Evolutionary conservation across 1,140 invertebrate species (phyloP), one percentile per base, ranked within the genome.

Genomic region (Leptopilina boulardi): DNA sequence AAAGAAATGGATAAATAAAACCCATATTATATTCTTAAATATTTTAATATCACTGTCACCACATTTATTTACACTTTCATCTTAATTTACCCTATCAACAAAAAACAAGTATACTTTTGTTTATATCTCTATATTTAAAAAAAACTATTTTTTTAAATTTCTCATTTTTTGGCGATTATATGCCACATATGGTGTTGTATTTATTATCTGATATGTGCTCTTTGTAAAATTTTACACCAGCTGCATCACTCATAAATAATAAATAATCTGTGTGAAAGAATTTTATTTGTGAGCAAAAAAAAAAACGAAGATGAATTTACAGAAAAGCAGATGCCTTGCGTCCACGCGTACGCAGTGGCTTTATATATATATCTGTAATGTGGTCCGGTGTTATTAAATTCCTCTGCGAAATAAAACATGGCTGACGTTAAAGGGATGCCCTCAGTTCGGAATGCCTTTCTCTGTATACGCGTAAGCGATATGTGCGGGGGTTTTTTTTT

Each of bases 361-460:
- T 30, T 30, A 56, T 59, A 70, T 51, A n/a, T 30, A 56, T 59
- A 70, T 51, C n/a, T 51, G n/a, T 70, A 72, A 80, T 77, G 71
- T 26, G 70, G 70, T 76, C 72, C 70, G 30, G 73, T 26, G 72
- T 80, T 82, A 82, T 82, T 80, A 80, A 82, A 82, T 82, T 82
- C 73, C 78, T 44, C 73, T 74, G 77, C 70, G 72, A 72, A 78
- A 75, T 77, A 79, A 76, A 77, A 66, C 75, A 26, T n/a, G 44
- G 70, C n/a, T 44, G 44, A 54, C 41, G 38, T 66, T 66, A 66
- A 30, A 66, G 59, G 59, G 26, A 66, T 23, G 51, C 9, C 73
- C n/a, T n/a, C 18, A 70, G 51, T 59, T 54, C 23, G 18, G 23
- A 47, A 47, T 54, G n/a, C 21, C 19, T 71, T 56, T 70, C 70